Evolutionary conservation across 1,140 invertebrate genomes (phyloP).

Genomic region (Solenopsis fugax): DNA sequence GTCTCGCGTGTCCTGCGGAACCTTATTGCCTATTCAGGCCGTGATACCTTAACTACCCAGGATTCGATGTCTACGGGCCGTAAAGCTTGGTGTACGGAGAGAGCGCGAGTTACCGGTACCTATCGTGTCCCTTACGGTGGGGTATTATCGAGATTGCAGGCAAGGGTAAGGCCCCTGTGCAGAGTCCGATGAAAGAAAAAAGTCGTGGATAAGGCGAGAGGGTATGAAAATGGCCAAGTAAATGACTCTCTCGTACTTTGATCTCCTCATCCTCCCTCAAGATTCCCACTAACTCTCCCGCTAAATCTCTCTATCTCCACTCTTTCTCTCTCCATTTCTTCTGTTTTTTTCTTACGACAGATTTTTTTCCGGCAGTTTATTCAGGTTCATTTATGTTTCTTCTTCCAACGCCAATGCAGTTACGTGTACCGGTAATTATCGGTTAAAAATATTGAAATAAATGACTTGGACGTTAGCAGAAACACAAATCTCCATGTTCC

Average conservation of each 20-base stretch:
- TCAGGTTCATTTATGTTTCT: neutral
- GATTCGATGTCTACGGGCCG: constrained; percentile 79
- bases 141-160: constrained; percentile 80
- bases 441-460: neutral
- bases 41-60: constrained; percentile 77
- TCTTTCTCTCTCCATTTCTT: neutral
- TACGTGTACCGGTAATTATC: neutral
- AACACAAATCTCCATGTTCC: constrained; percentile 26
- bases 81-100: constrained; percentile 75
- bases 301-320: constrained; percentile 23
- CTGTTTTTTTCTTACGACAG: neutral
- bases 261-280: neutral
- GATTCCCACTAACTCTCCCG: constrained; percentile 18
- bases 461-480: neutral
- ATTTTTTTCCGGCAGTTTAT: neutral
- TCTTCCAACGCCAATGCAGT: neutral
- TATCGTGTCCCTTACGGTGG: constrained; percentile 73
- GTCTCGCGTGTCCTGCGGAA: constrained; percentile 78
- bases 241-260: constrained; percentile 52
- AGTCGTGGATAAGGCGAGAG: constrained; percentile 52
- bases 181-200: constrained; percentile 29
- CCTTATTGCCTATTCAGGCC: constrained; percentile 79
- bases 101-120: constrained; percentile 63
- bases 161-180: constrained; percentile 67
- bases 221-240: constrained; percentile 63